Evolutionary conservation across 2,888 invertebrate species (phyloP).

Genomic region (Drosophila kokeensis): DNA sequence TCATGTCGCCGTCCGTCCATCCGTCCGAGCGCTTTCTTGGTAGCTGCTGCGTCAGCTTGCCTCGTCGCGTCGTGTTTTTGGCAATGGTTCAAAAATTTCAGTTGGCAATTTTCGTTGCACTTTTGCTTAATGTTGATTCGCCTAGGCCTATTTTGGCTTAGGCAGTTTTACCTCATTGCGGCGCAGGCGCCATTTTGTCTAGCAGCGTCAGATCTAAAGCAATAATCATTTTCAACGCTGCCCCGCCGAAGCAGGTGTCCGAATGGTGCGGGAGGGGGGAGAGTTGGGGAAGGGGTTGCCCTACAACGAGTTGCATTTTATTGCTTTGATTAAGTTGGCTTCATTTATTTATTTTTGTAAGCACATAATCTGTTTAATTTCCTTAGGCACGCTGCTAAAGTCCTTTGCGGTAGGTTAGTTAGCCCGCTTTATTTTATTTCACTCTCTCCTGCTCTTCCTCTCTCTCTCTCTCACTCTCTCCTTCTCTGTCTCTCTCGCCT

Average conservation of each 20-base stretch:
- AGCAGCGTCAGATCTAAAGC: conserved; percentile 17
- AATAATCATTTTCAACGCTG: conserved; percentile 25
- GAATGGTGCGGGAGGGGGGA: background rate
- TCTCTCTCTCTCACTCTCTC: conserved; percentile 1
- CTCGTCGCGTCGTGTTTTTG: conserved; percentile 61
- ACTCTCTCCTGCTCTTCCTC: conserved; percentile 13
- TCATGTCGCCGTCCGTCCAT: conserved; percentile 26
- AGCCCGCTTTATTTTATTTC: conserved; percentile 37
- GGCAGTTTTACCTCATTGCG: conserved; percentile 38
- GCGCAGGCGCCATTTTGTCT: conserved; percentile 72
- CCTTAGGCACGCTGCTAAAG: conserved; percentile 37
- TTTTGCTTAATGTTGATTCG: conserved; percentile 75
- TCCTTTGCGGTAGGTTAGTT: conserved; percentile 75
- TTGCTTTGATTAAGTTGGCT: conserved; percentile 35
- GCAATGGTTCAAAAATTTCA: conserved; percentile 60
- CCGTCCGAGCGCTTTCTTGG: conserved; percentile 1
- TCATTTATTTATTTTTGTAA: conserved; percentile 39
- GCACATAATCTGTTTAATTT: conserved; percentile 55
- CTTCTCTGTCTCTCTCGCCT: background rate
- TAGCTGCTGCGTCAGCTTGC: conserved; percentile 37
- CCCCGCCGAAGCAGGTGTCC: background rate
- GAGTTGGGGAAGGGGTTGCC: background rate
- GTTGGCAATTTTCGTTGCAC: conserved; percentile 64
- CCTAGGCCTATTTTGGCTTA: conserved; percentile 70
- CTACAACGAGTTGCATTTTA: conserved; percentile 11